phyloP scores from a whole-genome alignment of 2,113 vertebrate species.

The Oryzias celebensis region DNA sequence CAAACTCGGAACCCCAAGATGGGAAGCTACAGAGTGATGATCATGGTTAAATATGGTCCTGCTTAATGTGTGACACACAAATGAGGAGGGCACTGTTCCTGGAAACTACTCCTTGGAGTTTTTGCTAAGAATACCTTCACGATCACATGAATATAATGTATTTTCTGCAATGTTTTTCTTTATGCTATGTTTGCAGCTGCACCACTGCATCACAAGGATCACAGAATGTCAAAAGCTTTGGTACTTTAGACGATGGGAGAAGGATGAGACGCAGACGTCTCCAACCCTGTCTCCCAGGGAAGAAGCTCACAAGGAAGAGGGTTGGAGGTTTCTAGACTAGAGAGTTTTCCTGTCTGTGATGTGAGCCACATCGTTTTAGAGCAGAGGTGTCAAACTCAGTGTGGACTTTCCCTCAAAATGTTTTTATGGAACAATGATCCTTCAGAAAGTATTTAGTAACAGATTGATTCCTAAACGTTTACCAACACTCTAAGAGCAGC shows the following conservation, averaged over 20 bases:
- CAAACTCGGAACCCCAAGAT: constrained; percentile 52
- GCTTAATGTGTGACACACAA: constrained; percentile 16
- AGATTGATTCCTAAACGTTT: neutral
- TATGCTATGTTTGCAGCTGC: constrained; percentile 36
- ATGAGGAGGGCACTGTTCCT: constrained; percentile 19
- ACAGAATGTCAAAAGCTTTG: too few relatives aligned
- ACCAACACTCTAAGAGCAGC: constrained; percentile 27
- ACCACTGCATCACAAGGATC: constrained; percentile 1
- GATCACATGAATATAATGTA: constrained; percentile 44
- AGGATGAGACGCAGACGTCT: too few relatives aligned
- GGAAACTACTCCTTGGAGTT: constrained; percentile 34
- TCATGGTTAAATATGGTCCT: constrained; percentile 15
- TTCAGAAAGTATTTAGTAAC: neutral
- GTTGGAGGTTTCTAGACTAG: too few relatives aligned
- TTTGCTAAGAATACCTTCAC: constrained; percentile 31
- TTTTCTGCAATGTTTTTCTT: neutral
- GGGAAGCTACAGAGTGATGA: constrained; percentile 28
- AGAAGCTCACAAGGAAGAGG: too few relatives aligned
- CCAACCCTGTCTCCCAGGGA: too few relatives aligned
- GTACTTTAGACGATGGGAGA: too few relatives aligned
- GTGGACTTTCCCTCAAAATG: too few relatives aligned
- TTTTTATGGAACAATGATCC: neutral
- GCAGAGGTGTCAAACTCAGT: too few relatives aligned
- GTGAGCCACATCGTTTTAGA: too few relatives aligned
- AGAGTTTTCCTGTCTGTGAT: too few relatives aligned